A percentile compares a stretch with the other conserved stretches of the same genome.
Evolutionary conservation across 2,113 vertebrate species (phyloP).

Genomic region (Pangasianodon hypophthalmus): DNA sequence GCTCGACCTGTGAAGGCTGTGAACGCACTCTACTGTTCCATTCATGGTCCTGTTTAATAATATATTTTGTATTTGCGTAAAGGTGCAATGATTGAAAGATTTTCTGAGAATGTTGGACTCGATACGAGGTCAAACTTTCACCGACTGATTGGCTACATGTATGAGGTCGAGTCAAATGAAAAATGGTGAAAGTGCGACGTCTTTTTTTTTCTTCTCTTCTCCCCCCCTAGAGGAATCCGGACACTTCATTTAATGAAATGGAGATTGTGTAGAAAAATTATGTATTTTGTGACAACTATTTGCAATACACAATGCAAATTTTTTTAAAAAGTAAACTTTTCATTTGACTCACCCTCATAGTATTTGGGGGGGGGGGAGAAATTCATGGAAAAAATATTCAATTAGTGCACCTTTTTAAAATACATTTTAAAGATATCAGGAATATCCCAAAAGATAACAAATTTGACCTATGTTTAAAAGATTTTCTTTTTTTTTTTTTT

Average conservation of each 20-base stretch:
- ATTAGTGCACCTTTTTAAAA: conserved; percentile 13
- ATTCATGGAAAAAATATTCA: not conserved
- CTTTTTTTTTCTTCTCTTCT: not conserved
- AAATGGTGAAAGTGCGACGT: not conserved
- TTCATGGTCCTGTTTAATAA: conserved; percentile 13
- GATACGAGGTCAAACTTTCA: not conserved
- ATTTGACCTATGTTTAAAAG: not conserved
- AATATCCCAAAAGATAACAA: not conserved
- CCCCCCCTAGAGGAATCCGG: not conserved
- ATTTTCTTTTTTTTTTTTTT: not conserved
- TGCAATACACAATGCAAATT: not conserved
- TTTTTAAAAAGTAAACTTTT: not conserved
- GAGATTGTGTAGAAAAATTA: not conserved
- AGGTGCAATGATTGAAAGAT: conserved; percentile 30
- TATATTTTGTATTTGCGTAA: conserved; percentile 25
- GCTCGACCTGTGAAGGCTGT: not conserved
- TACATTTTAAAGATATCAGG: not conserved
- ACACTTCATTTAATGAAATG: not conserved
- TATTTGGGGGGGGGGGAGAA: too few relatives aligned
- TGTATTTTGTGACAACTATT: not conserved
- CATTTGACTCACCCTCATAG: not conserved
- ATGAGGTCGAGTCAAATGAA: not conserved
- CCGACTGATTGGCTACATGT: too few relatives aligned
- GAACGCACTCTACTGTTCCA: not conserved
- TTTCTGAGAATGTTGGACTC: not conserved